A percentile compares a stretch with the other conserved stretches of the same genome.
Evolutionary conservation across 2,797 vertebrate genomes (phyloP).

Genomic region (Neosalanx taihuensis): DNA sequence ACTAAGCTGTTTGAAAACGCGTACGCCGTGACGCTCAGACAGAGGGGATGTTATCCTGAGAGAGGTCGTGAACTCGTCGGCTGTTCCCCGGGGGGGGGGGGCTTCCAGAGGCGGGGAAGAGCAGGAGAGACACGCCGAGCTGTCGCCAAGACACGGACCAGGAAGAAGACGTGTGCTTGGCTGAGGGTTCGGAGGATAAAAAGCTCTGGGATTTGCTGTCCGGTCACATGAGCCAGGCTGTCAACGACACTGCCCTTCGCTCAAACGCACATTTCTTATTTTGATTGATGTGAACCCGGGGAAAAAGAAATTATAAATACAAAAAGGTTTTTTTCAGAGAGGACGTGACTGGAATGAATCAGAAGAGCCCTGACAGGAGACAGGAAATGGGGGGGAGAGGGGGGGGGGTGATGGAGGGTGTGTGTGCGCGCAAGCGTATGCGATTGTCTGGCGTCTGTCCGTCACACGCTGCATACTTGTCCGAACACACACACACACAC

Average conservation of each 20-base stretch:
- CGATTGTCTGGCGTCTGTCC: neutral
- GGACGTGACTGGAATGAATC: conserved; percentile 2
- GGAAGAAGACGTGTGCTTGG: conserved; percentile 24
- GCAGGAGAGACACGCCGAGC: conserved; percentile 37
- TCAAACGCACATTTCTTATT: neutral
- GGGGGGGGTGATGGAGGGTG: no score
- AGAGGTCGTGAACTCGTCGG: conserved; percentile 35
- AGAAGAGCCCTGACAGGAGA: neutral
- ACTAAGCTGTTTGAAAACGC: no score
- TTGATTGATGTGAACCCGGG: neutral
- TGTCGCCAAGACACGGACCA: conserved; percentile 42
- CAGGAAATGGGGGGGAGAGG: no score
- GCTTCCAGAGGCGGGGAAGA: conserved; percentile 26
- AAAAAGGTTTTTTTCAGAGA: neutral
- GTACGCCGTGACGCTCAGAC: no score
- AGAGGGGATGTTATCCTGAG: neutral
- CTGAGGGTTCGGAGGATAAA: conserved; percentile 28
- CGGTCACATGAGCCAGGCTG: neutral
- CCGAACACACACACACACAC: conserved; percentile 20
- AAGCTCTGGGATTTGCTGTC: conserved; percentile 8
- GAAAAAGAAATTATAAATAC: neutral
- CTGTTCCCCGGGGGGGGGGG: conserved; percentile 36
- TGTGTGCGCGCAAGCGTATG: neutral
- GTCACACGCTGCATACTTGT: neutral
- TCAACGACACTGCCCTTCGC: conserved; percentile 7